A percentile compares a stretch with the other conserved stretches of the same genome.
These are phyloP conservation scores for Tamias sibiricus DNA, from an alignment of 2,113 vertebrate species.

Conservation along the genomic window DNA sequence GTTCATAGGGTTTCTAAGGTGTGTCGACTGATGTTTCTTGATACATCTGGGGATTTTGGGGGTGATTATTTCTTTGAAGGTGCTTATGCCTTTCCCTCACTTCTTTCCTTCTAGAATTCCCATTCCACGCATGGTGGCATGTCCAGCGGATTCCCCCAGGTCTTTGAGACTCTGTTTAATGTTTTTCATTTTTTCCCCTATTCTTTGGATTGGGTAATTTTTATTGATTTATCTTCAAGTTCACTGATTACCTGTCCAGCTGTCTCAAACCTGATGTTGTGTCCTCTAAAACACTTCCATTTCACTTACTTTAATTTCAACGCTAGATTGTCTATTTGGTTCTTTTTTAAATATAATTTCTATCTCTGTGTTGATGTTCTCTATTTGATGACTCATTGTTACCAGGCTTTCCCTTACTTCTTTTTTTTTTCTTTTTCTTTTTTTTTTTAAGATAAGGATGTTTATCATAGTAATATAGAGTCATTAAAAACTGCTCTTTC, in stretches of 20 bases:
- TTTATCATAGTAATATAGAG: background rate
- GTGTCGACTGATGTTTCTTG: background rate
- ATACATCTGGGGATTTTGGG: background rate
- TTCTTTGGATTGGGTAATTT: constrained; percentile 27
- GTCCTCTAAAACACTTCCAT: background rate
- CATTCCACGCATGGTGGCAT: background rate
- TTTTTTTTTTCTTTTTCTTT: too few relatives aligned
- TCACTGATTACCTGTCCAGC: background rate
- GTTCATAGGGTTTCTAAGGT: background rate
- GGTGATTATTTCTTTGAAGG: constrained; percentile 1
- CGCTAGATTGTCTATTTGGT: background rate
- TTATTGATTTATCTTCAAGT: background rate
- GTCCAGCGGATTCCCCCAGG: background rate
- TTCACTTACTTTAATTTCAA: background rate
- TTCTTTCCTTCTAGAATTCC: background rate
- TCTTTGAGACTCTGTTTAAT: background rate
- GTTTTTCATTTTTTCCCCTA: background rate
- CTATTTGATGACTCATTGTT: background rate
- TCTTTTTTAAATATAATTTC: background rate
- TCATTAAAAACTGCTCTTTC: background rate
- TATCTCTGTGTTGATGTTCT: background rate
- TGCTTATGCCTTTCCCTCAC: background rate
- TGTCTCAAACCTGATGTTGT: background rate
- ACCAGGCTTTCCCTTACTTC: background rate
- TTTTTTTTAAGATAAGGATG: background rate